phyloP scores from a whole-genome alignment of 2,888 invertebrate species.

The Andricus quercusramuli region DNA sequence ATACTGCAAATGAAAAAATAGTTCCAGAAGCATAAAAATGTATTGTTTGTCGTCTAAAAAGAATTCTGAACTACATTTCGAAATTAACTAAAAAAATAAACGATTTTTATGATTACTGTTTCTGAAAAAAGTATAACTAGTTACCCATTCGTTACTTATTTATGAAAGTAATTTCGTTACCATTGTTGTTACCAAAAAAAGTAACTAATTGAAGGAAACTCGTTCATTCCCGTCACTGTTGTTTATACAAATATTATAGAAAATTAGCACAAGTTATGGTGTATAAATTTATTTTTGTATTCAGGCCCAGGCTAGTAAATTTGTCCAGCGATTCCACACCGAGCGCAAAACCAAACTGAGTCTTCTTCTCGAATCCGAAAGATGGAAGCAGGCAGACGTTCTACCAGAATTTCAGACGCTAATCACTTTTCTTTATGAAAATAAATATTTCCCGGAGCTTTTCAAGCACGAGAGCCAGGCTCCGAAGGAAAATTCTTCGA shows the following conservation, averaged over 20 bases:
- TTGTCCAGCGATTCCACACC: constrained; percentile 93
- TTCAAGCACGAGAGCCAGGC: constrained; percentile 70
- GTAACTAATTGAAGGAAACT: too few relatives aligned
- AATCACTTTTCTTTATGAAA: constrained; percentile 80
- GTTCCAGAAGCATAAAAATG: too few relatives aligned
- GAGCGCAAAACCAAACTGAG: constrained; percentile 92
- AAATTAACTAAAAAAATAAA: too few relatives aligned
- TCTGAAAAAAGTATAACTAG: too few relatives aligned
- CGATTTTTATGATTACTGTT: too few relatives aligned
- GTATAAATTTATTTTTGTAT: constrained; percentile 39
- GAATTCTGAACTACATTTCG: too few relatives aligned
- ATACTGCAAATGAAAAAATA: too few relatives aligned
- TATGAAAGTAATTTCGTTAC: too few relatives aligned
- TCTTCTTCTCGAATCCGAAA: constrained; percentile 91
- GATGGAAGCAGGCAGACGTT: constrained; percentile 96
- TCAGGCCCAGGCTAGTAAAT: constrained; percentile 90
- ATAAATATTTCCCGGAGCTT: constrained; percentile 79
- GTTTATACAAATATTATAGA: neutral
- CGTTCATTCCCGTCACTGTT: too few relatives aligned
- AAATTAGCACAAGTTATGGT: neutral
- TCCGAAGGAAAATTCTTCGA: constrained; percentile 67
- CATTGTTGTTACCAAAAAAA: too few relatives aligned
- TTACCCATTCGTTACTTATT: too few relatives aligned
- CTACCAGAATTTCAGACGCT: constrained; percentile 93
- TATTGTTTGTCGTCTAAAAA: too few relatives aligned